Conservation (phyloP, 2,113 vertebrate species). For the Eudorcas thomsonii region DNA sequence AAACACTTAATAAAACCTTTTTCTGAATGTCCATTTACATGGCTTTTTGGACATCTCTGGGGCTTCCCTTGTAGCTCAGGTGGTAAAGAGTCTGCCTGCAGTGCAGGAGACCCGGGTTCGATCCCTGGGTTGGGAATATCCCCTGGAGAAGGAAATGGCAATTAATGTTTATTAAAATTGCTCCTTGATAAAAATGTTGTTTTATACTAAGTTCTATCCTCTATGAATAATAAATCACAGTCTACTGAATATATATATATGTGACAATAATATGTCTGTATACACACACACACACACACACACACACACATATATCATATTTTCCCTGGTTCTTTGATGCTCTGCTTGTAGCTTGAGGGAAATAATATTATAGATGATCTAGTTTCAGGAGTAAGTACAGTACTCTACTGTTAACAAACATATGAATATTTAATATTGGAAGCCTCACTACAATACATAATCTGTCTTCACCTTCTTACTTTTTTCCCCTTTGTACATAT, state of each 20-base stretch:
- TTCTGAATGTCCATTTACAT: not conserved
- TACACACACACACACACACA: not conserved
- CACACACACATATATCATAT: not conserved
- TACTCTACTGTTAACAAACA: not conserved
- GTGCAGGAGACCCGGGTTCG: no score
- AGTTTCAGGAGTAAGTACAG: not conserved
- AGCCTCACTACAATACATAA: not conserved
- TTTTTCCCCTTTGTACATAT: not conserved
- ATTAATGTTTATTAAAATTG: constrained; percentile 11
- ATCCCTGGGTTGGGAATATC: no score
- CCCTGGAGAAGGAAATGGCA: no score
- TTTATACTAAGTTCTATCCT: not conserved
- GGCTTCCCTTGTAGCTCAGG: no score
- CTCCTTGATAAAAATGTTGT: not conserved
- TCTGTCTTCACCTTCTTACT: not conserved
- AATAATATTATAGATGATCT: not conserved
- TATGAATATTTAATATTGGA: not conserved
- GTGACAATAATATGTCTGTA: not conserved
- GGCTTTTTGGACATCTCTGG: not conserved
- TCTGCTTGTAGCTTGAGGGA: not conserved
- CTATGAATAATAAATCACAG: constrained; percentile 17
- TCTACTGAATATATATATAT: not conserved
- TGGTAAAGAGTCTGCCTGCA: no score
- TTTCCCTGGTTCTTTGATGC: constrained; percentile 3
- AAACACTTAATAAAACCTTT: not conserved